Evolutionary conservation across 2,888 invertebrate genomes (phyloP).

Genomic region (Spisula solida): DNA sequence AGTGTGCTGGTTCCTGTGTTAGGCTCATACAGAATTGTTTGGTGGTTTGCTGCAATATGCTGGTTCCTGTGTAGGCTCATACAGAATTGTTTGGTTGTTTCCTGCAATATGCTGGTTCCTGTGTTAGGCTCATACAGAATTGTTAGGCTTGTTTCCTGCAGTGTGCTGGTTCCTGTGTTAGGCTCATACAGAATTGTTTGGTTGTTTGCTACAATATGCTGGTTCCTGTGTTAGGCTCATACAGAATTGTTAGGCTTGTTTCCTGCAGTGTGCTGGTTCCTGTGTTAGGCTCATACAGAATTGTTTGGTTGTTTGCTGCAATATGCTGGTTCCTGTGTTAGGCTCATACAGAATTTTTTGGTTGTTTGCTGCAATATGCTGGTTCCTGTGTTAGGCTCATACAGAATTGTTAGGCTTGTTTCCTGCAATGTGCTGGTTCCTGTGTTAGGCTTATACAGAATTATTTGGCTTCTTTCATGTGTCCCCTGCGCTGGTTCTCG

Average conservation of each 20-base stretch:
- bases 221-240: not conserved
- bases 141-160: too few relatives aligned
- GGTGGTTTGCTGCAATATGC: not conserved
- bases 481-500: not conserved
- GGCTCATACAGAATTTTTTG: too few relatives aligned
- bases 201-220: not conserved
- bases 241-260: too few relatives aligned
- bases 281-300: too few relatives aligned
- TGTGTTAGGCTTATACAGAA: not conserved
- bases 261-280: not conserved
- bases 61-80: not conserved
- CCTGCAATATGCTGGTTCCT: not conserved
- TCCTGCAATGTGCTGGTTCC: not conserved
- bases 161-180: not conserved
- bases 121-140: too few relatives aligned
- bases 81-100: not conserved
- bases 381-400: not conserved
- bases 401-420: too few relatives aligned
- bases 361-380: not conserved
- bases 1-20: not conserved
- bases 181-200: not conserved
- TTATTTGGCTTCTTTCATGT: not conserved
- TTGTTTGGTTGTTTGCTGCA: not conserved
- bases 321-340: not conserved
- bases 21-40: not conserved